phyloP scores from a whole-genome alignment of 64 coral and sea anemone species.

The Trachythela sp. region DNA sequence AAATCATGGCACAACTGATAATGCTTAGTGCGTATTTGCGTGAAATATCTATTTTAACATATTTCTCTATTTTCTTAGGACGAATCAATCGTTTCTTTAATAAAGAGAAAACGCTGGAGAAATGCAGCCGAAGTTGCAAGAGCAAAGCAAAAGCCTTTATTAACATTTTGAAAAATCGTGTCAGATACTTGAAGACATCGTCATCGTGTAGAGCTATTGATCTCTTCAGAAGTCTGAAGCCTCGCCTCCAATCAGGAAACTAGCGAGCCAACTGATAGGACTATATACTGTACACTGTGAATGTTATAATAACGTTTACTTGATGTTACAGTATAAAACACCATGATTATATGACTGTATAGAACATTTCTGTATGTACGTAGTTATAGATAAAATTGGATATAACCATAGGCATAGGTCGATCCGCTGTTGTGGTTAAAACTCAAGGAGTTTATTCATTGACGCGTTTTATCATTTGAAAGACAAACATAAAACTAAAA shows the following conservation, averaged over 20 bases:
- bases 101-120: neutral
- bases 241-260: neutral
- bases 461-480: neutral
- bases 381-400: neutral
- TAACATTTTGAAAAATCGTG: neutral
- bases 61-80: neutral
- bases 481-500: neutral
- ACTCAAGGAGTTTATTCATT: neutral
- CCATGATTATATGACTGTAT: neutral
- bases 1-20: no score
- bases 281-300: neutral
- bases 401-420: neutral
- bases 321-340: neutral
- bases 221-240: neutral
- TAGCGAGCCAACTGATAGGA: no score
- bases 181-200: neutral
- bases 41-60: no score
- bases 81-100: neutral
- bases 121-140: neutral
- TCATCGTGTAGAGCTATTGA: neutral
- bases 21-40: no score
- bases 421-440: neutral
- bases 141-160: constrained; percentile 15
- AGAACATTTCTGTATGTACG: neutral
- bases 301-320: neutral